These are phyloP conservation scores for Drosophila nr. fundita DNA, from an alignment of 2,888 invertebrate species.

Conservation along the genomic window DNA sequence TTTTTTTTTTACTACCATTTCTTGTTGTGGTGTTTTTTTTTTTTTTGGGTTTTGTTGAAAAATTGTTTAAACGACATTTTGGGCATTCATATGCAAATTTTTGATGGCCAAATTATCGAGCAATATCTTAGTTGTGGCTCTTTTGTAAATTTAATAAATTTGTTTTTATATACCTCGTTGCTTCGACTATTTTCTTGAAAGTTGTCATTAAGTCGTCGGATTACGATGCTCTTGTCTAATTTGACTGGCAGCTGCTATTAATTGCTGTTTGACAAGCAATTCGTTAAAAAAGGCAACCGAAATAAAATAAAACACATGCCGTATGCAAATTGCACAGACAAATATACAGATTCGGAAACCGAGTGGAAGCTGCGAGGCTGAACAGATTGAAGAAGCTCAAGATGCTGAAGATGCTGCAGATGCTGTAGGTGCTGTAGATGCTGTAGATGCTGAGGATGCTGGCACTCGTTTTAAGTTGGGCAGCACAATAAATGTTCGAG, in stretches of 20 bases:
- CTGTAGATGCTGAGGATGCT: neutral
- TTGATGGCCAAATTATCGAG: conserved; percentile 74
- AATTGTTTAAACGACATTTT: conserved; percentile 54
- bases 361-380: neutral
- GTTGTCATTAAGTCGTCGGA: conserved; percentile 76
- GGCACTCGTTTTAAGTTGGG: conserved; percentile 55
- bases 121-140: conserved; percentile 42
- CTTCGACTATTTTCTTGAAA: conserved; percentile 64
- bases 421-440: conserved; percentile 7
- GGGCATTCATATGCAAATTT: conserved; percentile 71
- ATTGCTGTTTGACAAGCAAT: conserved; percentile 72
- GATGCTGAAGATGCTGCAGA: neutral
- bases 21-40: conserved; percentile 1
- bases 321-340: conserved; percentile 60
- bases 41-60: conserved; percentile 6
- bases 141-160: conserved; percentile 74
- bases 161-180: conserved; percentile 60
- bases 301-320: conserved; percentile 36
- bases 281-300: conserved; percentile 49
- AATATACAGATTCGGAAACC: conserved; percentile 12
- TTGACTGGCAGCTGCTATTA: conserved; percentile 70
- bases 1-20: conserved; percentile 2
- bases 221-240: conserved; percentile 52
- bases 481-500: conserved; percentile 70
- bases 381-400: neutral